phyloP scores from a whole-genome alignment of 2,113 vertebrate species.

The Nanorana parkeri region DNA sequence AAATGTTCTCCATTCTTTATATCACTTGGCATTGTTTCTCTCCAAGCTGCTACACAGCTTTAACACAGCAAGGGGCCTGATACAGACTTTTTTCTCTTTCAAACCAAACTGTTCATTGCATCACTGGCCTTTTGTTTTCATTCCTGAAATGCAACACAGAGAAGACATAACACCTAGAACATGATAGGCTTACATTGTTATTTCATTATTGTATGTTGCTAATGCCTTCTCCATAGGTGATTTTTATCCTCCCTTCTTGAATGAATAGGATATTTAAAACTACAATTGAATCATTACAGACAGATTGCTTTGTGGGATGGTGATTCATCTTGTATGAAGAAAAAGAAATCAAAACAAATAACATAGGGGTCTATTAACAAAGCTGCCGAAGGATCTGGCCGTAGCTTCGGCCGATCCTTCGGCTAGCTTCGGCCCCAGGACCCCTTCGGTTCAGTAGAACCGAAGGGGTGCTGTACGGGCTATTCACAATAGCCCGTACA shows the following conservation, averaged over 20 bases:
- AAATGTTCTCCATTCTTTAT: background rate
- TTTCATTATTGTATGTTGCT: background rate
- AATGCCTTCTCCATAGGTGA: slow-evolving; percentile 12
- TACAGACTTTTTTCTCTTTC: background rate
- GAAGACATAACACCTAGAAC: slow-evolving; percentile 17
- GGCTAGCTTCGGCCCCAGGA: too few relatives aligned
- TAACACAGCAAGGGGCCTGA: background rate
- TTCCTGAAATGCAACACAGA: background rate
- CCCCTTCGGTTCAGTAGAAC: too few relatives aligned
- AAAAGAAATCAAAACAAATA: background rate
- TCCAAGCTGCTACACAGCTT: background rate
- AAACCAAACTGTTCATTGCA: slow-evolving; percentile 1
- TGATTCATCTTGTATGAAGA: slow-evolving; percentile 12
- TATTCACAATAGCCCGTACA: too few relatives aligned
- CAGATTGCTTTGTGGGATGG: background rate
- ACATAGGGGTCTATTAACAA: too few relatives aligned
- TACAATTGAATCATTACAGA: slow-evolving; percentile 26
- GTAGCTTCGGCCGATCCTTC: too few relatives aligned
- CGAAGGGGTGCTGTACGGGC: too few relatives aligned
- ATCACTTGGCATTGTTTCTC: background rate
- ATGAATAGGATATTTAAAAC: slow-evolving; percentile 30
- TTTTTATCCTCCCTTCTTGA: slow-evolving; percentile 17
- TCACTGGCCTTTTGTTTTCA: slow-evolving; percentile 1
- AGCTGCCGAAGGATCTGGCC: too few relatives aligned
- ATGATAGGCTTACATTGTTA: slow-evolving; percentile 1